A percentile compares a stretch with the other conserved stretches of the same genome.
phyloP scores from a whole-genome alignment of 2,888 invertebrate genomes.

The Heliconius cydno region DNA sequence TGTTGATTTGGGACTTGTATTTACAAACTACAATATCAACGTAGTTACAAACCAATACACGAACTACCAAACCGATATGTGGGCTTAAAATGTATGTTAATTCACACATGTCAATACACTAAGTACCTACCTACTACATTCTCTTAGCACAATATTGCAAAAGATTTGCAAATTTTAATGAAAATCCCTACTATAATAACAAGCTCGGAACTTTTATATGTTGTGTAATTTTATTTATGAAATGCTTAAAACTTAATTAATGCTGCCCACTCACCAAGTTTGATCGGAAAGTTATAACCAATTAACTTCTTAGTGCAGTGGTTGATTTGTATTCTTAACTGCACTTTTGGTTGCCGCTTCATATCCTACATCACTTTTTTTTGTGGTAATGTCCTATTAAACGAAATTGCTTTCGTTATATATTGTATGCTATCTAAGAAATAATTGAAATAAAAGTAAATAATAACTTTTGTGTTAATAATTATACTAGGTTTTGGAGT shows the following conservation, averaged over 20 bases:
- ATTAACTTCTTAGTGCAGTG: not conserved
- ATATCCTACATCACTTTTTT: not conserved
- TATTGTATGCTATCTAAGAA: not conserved
- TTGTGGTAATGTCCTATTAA: not conserved
- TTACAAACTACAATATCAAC: not conserved
- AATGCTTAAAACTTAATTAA: slow-evolving; percentile 16
- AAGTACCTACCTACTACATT: not conserved
- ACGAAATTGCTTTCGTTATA: too few species aligned
- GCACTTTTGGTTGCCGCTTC: not conserved
- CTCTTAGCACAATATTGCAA: slow-evolving; percentile 4
- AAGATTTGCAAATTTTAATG: slow-evolving; percentile 25
- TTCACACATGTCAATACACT: not conserved
- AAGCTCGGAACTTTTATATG: slow-evolving; percentile 14
- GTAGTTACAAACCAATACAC: not conserved
- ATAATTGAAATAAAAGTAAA: not conserved
- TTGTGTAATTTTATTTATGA: slow-evolving; percentile 26
- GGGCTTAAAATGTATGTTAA: not conserved
- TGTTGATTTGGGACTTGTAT: too few species aligned
- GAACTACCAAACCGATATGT: not conserved
- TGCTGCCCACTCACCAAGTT: slow-evolving; percentile 11
- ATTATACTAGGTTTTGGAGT: not conserved
- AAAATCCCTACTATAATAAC: slow-evolving; percentile 7
- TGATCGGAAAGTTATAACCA: not conserved
- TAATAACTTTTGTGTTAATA: not conserved
- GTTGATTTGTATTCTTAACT: not conserved